Percentiles rank a stretch among this genome's conserved stretches.
These are phyloP conservation scores for Delphinus delphis DNA, from an alignment of 2,113 vertebrate species.

Conservation along the genomic window DNA sequence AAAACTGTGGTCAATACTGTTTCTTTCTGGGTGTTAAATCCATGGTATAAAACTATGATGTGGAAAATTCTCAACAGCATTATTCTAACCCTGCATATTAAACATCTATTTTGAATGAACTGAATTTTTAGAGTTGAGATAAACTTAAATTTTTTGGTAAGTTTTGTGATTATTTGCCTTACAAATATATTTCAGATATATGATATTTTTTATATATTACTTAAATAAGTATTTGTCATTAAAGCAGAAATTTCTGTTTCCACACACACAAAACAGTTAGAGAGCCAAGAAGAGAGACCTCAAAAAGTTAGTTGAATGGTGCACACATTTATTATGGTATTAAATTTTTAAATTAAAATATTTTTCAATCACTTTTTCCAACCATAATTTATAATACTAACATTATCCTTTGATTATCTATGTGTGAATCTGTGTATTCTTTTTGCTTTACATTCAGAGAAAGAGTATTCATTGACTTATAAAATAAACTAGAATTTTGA, in stretches of 20 bases:
- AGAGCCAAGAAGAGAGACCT: neutral
- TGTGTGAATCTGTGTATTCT: neutral
- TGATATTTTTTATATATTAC: neutral
- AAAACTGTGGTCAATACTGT: neutral
- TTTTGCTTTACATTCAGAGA: neutral
- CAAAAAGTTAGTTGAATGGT: neutral
- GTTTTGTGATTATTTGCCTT: neutral
- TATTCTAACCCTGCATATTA: neutral
- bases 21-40: neutral
- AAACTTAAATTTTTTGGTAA: neutral
- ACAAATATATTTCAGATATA: neutral
- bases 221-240: neutral
- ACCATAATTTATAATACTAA: neutral
- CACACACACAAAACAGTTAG: neutral
- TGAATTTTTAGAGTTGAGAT: neutral
- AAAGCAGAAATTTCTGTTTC: neutral
- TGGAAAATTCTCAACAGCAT: neutral
- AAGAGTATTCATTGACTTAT: neutral
- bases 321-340: neutral
- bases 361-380: neutral
- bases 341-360: constrained; percentile 1
- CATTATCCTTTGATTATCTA: neutral
- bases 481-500: constrained; percentile 9
- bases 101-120: neutral
- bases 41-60: neutral